Percentiles rank a stretch among this genome's conserved stretches.
These are phyloP conservation scores for Numida meleagris DNA, from an alignment of 2,113 vertebrate genomes.

Conservation along the genomic window DNA sequence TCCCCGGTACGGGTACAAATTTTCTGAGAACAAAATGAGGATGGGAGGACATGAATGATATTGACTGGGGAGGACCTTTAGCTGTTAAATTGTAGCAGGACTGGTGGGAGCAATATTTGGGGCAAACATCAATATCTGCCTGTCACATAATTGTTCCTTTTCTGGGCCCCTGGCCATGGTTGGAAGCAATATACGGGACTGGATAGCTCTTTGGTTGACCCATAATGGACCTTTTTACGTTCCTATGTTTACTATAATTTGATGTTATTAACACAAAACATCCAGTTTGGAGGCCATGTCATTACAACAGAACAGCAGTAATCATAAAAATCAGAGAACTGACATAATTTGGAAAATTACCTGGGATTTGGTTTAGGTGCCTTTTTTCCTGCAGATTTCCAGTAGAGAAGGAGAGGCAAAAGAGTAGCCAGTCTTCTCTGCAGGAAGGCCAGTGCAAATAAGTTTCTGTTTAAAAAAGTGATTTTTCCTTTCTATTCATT, in stretches of 20 bases:
- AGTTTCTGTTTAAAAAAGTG: not conserved
- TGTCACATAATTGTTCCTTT: not conserved
- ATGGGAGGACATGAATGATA: not conserved
- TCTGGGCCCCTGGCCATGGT: not conserved
- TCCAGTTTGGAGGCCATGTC: not conserved
- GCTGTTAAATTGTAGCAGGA: not conserved
- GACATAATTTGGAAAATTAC: not conserved
- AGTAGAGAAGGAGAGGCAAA: not conserved
- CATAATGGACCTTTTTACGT: not conserved
- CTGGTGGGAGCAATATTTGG: not conserved
- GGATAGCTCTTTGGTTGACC: not conserved
- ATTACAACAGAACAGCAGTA: not conserved
- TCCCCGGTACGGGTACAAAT: slow-evolving; percentile 74
- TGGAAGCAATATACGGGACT: not conserved
- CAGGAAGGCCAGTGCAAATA: not conserved
- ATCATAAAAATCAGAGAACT: not conserved
- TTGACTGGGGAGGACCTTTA: not conserved
- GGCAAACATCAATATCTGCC: not conserved
- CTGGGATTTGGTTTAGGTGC: not conserved
- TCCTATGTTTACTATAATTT: not conserved
- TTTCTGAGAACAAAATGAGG: not conserved
- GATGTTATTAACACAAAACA: not conserved
- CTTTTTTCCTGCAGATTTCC: not conserved
- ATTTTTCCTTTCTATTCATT: not conserved
- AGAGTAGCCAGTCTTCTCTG: not conserved